These are phyloP conservation scores for Brachyptera putata DNA, from an alignment of 2,888 invertebrate genomes.

Conservation along the genomic window DNA sequence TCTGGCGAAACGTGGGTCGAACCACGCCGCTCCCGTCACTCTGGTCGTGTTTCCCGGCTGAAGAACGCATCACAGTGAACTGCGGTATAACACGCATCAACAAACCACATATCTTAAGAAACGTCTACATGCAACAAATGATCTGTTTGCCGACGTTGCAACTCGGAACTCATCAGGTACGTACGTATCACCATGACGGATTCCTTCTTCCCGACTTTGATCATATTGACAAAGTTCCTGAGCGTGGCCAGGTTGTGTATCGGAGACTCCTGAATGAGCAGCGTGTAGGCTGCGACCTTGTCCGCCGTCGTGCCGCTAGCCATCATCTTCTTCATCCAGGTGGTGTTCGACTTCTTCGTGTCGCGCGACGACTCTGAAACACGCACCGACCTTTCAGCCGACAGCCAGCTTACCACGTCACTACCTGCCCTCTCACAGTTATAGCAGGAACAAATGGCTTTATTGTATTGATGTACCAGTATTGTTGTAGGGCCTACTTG, in stretches of 20 bases:
- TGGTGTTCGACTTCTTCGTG: constrained; percentile 58
- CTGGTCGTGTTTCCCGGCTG: no score
- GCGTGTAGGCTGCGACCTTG: constrained; percentile 77
- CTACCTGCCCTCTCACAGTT: no score
- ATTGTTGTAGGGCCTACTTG: no score
- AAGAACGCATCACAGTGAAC: no score
- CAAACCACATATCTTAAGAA: no score
- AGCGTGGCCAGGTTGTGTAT: constrained; percentile 70
- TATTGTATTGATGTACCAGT: no score
- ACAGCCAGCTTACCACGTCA: background rate
- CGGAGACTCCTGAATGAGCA: constrained; percentile 78
- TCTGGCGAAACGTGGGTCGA: no score
- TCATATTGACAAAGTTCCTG: constrained; percentile 66
- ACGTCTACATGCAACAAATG: no score
- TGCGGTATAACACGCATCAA: no score
- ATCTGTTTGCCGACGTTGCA: background rate
- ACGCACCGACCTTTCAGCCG: background rate
- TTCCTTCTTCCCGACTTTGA: constrained; percentile 72
- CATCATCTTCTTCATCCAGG: constrained; percentile 75
- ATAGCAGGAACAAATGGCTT: no score
- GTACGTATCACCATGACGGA: constrained; percentile 62
- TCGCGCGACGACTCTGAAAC: constrained; percentile 51
- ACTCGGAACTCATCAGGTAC: no score
- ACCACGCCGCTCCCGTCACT: no score
- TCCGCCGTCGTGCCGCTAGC: constrained; percentile 79